Base-by-base conservation (phyloP, 1,140 invertebrate species). In the Hyposmocoma kahamanoa region DNA sequence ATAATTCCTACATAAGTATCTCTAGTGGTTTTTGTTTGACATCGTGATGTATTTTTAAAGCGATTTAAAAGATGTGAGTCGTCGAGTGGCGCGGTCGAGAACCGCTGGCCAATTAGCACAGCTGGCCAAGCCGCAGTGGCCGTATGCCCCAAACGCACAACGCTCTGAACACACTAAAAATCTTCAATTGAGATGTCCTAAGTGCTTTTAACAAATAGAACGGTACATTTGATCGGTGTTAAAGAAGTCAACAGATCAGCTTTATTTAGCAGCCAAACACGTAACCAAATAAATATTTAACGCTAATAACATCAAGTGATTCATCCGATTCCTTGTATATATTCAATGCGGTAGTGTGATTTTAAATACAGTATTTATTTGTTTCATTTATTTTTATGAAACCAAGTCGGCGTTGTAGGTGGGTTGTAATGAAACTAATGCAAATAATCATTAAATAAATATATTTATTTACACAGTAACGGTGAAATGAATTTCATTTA, bases 381-480 rank as follows among this genome's bases (percentile, higher is more conserved):
- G n/a, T n/a, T n/a, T n/a, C n/a, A n/a, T n/a, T n/a, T n/a, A n/a
- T n/a, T n/a, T n/a, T n/a, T n/a, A n/a, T n/a, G n/a, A n/a, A n/a
- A n/a, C n/a, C n/a, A n/a, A n/a, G n/a, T n/a, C n/a, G n/a, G n/a
- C n/a, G n/a, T n/a, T n/a, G n/a, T 34, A 6, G 2, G 32, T 17
- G 1, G 32, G n/a, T 10, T 3, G 18, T 22, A 67, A 73, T 69
- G 51, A 80, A 75, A 79, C 59, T 60, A 56, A 42, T 21, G 38
- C 41, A 9, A 51, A 39, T 68, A 77, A 70, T 75, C 66, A 67
- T 84, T 84, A 84, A 84, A 84, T 84, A 84, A 82, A 84, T 84
- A 84, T 84, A 80, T 84, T 84, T 84, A 84, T 84, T 82, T 84
- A 84, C 78, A 84, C 45, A 70, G 56, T 77, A 82, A 84, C 78